These are phyloP conservation scores for Macroteleia sp. DNA, from an alignment of 2,888 invertebrate genomes.

Conservation along the genomic window DNA sequence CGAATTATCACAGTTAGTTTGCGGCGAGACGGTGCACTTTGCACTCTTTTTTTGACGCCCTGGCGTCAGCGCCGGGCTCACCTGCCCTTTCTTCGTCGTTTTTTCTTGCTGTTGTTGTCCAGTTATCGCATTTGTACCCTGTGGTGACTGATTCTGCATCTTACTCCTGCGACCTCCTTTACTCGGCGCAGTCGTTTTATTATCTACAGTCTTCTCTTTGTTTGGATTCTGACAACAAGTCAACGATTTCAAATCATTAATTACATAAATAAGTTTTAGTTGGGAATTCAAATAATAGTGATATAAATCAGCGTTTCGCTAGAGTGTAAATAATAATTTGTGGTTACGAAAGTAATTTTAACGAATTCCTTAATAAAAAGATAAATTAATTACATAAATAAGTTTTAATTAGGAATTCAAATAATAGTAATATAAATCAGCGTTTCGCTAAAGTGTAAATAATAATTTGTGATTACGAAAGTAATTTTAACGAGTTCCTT, in stretches of 20 bases:
- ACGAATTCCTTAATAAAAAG: too few species aligned
- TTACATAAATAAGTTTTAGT: too few species aligned
- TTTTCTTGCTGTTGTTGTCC: slow-evolving; percentile 55
- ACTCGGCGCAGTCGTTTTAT: slow-evolving; percentile 67
- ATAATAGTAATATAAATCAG: too few species aligned
- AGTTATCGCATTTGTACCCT: slow-evolving; percentile 71
- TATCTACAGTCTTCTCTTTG: slow-evolving; percentile 78
- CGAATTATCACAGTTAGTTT: slow-evolving; percentile 82
- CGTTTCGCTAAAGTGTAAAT: too few species aligned
- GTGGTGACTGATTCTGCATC: slow-evolving; percentile 75
- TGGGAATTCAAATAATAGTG: too few species aligned
- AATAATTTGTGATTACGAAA: too few species aligned
- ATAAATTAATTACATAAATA: too few species aligned
- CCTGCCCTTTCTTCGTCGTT: slow-evolving; percentile 24
- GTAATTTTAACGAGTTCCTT: too few species aligned
- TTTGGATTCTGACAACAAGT: slow-evolving; percentile 75
- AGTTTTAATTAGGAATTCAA: too few species aligned
- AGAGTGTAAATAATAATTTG: too few species aligned
- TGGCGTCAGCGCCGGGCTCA: slow-evolving; percentile 52
- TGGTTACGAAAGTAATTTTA: too few species aligned
- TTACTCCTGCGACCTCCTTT: slow-evolving; percentile 77
- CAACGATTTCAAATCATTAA: background rate
- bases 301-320: too few species aligned
- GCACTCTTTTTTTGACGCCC: slow-evolving; percentile 74
- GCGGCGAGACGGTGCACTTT: slow-evolving; percentile 75